phyloP scores from a whole-genome alignment of 2,113 vertebrate species.

The Callipepla californica region DNA sequence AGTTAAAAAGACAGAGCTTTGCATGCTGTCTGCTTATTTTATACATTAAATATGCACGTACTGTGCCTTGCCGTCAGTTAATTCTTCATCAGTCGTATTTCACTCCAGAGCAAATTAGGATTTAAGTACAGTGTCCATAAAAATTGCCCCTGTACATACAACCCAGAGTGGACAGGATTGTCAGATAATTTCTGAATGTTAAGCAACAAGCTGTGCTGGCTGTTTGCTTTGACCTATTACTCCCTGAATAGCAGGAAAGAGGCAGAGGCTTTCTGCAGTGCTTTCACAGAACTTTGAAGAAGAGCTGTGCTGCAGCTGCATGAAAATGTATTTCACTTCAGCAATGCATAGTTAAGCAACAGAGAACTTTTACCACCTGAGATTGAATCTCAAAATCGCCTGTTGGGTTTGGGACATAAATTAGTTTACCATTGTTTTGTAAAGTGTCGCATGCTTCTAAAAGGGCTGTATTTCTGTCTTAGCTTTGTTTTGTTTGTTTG shows the following conservation, averaged over 20 bases:
- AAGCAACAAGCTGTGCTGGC: neutral
- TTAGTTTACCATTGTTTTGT: neutral
- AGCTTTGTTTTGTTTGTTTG: neutral
- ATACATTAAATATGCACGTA: neutral
- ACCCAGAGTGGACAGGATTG: neutral
- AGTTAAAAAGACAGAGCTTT: neutral
- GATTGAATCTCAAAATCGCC: neutral
- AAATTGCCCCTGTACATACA: neutral
- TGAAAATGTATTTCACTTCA: neutral
- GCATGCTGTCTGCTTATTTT: rapidly evolving
- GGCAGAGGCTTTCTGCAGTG: neutral
- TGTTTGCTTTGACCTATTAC: neutral
- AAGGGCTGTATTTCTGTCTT: neutral
- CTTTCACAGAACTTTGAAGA: neutral
- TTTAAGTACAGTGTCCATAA: neutral
- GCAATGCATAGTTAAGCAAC: neutral
- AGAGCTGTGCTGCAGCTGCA: neutral
- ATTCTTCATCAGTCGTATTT: neutral
- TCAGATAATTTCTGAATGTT: neutral
- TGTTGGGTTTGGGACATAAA: neutral
- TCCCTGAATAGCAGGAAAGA: neutral
- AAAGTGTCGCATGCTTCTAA: neutral
- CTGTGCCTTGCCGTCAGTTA: neutral
- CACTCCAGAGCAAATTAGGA: neutral
- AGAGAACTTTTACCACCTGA: neutral